Evolutionary conservation across 1,140 invertebrate genomes (phyloP), one percentile per base, ranked within the genome.

Genomic region (Penaeus japonicus): DNA sequence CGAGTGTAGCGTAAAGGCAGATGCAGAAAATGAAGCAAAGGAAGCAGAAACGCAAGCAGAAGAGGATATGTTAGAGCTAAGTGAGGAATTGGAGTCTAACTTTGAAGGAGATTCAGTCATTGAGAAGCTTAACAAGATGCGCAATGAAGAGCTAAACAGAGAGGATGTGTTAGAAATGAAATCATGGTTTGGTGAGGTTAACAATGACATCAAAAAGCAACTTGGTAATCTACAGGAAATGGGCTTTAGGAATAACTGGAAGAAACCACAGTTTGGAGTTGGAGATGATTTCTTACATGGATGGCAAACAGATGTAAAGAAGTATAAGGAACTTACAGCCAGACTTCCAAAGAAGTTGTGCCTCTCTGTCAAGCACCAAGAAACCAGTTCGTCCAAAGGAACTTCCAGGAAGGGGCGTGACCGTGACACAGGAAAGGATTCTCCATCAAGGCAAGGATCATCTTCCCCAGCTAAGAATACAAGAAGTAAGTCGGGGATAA

Each of bases 101-200:
- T 62, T 79, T 17, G 73, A 32, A 53, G 79, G 57, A 27, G 90
- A 90, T 62, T 89, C 87, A 18, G 89, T 90, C 18, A 80, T 90
- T 78, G 81, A 87, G 35, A 90, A 90, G 54, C 59, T 90, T 4
- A 89, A 87, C 20, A 90, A 90, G 27, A 84, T 80, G 12, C 27
- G 90, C 59, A 57, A 84, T 30, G 87, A 89, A 22, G 90, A 90
- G 55, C 54, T 89, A 62, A 89, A 90, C 24, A 77, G 90, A 39
- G 90, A 90, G 47, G 90, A 90, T 54, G 90, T 90, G 27, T 39
- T 75, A 32, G 90, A 90, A 70, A 89, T 90, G 87, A 81, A 83
- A 77, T 62, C 62, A n/a, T 89, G 89, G 89, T 55, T 83, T 27
- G 80, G 39, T 59, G 84, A 85, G 73, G 89, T 85, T 27, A 87